Conservation (phyloP, 2,113 vertebrate genomes). For the Cygnus buccinator region DNA sequence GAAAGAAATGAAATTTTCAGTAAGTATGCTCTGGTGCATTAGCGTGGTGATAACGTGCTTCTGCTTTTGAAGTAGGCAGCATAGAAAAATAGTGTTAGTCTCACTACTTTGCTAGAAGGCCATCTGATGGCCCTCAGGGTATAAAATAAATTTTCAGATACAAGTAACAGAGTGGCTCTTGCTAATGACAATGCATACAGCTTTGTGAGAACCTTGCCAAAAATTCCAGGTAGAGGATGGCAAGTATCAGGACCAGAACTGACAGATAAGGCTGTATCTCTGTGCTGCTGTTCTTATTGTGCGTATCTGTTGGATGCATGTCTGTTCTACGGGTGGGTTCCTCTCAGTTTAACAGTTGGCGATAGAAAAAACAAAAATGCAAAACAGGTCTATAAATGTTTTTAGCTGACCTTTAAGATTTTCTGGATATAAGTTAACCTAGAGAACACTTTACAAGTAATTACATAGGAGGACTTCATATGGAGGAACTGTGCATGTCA, state of each 20-base stretch:
- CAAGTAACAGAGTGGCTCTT: not conserved
- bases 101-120: not conserved
- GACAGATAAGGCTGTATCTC: not conserved
- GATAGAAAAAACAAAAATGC: not conserved
- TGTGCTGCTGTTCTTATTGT: rapidly evolving
- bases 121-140: not conserved
- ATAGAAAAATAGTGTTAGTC: not conserved
- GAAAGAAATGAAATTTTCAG: not conserved
- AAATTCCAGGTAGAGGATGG: not conserved
- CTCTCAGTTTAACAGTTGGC: not conserved
- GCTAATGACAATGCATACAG: not conserved
- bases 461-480: not conserved
- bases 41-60: not conserved
- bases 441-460: not conserved
- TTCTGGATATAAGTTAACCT: not conserved
- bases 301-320: not conserved
- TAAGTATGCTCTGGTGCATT: not conserved
- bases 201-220: not conserved
- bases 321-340: not conserved
- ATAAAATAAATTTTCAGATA: not conserved
- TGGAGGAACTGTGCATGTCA: not conserved
- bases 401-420: not conserved
- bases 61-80: not conserved
- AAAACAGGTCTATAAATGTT: not conserved
- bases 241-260: not conserved